A percentile compares a stretch with the other conserved stretches of the same genome.
These are phyloP conservation scores for Calliscelio sp. DNA, from an alignment of 2,888 invertebrate species.

Conservation along the genomic window DNA sequence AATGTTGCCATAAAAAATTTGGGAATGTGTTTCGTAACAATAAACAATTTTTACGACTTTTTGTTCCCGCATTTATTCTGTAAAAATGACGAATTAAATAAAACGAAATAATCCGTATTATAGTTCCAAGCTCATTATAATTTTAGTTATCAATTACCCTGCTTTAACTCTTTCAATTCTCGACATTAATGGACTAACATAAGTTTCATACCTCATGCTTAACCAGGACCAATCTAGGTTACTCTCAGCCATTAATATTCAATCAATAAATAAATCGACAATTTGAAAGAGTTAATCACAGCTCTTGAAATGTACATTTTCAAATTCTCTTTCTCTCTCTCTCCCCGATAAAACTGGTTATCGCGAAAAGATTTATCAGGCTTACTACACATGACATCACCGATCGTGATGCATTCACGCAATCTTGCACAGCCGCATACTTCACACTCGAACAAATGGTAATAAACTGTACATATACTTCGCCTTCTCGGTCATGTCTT, in stretches of 20 bases:
- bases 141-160: constrained; percentile 13
- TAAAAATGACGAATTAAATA: constrained; percentile 40
- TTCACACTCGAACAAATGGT: constrained; percentile 56
- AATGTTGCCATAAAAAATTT: constrained; percentile 1
- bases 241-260: too few relatives aligned
- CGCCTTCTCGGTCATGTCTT: constrained; percentile 26
- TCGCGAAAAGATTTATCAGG: constrained; percentile 21
- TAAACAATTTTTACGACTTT: constrained; percentile 8
- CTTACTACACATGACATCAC: constrained; percentile 36
- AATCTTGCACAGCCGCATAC: constrained; percentile 56
- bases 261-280: not conserved
- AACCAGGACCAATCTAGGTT: too few relatives aligned
- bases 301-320: too few relatives aligned
- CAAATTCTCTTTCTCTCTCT: too few relatives aligned
- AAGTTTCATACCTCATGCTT: not conserved
- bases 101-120: constrained; percentile 23
- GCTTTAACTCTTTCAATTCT: constrained; percentile 18
- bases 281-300: constrained; percentile 15
- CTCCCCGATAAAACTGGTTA: constrained; percentile 26
- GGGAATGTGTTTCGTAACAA: constrained; percentile 33
- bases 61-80: constrained; percentile 31
- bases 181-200: not conserved
- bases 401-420: constrained; percentile 50
- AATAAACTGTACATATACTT: constrained; percentile 54
- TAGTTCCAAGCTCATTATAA: constrained; percentile 11